phyloP scores from a whole-genome alignment of 37 sponge, comb jelly and placozoan genomes.

The Amphimedon queenslandica region DNA sequence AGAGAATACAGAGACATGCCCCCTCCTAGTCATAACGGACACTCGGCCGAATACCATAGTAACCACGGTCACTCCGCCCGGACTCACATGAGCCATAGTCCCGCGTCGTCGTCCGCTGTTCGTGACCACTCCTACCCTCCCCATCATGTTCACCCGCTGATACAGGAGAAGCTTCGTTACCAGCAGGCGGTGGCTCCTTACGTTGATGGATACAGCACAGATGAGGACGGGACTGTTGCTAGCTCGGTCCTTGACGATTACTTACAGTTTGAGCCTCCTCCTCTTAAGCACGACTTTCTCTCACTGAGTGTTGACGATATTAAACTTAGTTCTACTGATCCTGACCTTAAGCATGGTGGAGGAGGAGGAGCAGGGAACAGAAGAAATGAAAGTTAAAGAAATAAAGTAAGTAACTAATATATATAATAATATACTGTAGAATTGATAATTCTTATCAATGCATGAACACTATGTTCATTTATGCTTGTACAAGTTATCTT shows the following conservation, averaged over 20 bases:
- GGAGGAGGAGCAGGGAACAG: no score
- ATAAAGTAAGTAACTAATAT: no score
- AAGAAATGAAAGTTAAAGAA: no score
- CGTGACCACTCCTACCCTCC: not conserved
- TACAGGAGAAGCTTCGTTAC: not conserved
- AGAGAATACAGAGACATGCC: no score
- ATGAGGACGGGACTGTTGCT: conserved; percentile 1
- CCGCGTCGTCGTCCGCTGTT: not conserved
- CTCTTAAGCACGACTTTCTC: not conserved
- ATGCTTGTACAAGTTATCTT: no score
- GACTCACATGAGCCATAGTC: not conserved
- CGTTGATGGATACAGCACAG: not conserved
- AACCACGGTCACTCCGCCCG: not conserved
- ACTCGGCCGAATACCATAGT: no score
- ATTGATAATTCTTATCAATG: no score
- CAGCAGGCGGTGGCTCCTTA: not conserved
- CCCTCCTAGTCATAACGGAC: no score
- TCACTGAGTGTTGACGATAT: not conserved
- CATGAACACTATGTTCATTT: no score
- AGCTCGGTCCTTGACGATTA: not conserved
- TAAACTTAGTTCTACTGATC: not conserved
- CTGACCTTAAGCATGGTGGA: no score
- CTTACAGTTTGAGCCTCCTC: not conserved
- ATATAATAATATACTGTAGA: no score
- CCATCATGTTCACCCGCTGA: not conserved